Conservation (phyloP, 2,113 vertebrate genomes). For the Alligator sinensis region DNA sequence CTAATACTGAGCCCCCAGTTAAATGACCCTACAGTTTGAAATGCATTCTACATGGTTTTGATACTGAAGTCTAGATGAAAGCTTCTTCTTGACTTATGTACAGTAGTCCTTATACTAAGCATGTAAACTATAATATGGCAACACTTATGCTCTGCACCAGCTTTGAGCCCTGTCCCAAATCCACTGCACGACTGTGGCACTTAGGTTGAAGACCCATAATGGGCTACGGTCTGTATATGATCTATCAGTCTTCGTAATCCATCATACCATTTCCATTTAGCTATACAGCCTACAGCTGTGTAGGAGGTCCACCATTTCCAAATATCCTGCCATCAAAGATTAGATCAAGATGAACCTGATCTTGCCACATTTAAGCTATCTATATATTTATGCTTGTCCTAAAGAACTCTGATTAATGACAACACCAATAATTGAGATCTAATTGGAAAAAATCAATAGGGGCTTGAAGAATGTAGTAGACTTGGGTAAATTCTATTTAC, state of each 20-base stretch:
- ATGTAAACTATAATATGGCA: not conserved
- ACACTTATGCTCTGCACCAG: not conserved
- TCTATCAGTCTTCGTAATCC: not conserved
- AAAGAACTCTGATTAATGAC: rapidly evolving
- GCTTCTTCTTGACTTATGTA: not conserved
- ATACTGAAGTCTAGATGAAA: not conserved
- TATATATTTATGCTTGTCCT: not conserved
- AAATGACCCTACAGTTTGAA: not conserved
- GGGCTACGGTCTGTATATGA: not conserved
- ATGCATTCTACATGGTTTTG: rapidly evolving
- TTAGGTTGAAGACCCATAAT: not conserved
- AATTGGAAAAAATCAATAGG: not conserved
- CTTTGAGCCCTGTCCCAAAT: not conserved
- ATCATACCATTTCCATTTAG: not conserved
- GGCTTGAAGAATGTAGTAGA: not conserved
- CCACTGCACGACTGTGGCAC: not conserved
- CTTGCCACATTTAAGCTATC: not conserved
- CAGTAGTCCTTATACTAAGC: not conserved
- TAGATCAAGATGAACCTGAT: not conserved
- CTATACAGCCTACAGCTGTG: no score
- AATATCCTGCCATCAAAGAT: no score
- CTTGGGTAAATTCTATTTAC: not conserved
- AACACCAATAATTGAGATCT: not conserved
- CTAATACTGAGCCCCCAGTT: no score
- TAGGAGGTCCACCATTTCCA: no score